A percentile compares a stretch with the other conserved stretches of the same genome.
Evolutionary conservation across 2,113 vertebrate species (phyloP).

Genomic region (human): DNA sequence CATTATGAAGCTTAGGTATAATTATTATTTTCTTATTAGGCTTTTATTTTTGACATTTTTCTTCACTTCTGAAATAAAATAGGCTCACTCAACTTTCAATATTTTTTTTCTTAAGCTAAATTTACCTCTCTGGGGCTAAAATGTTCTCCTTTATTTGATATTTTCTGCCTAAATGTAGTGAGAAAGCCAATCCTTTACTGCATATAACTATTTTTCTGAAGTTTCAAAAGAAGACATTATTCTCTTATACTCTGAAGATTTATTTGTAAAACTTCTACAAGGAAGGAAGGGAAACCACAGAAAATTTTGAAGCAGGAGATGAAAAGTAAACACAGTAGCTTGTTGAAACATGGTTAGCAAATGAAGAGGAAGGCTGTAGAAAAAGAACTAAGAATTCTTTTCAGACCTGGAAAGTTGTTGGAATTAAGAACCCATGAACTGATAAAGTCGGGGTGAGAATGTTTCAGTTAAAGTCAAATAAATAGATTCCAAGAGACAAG

Average conservation of each 20-base stretch:
- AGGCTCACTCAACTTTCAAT: neutral
- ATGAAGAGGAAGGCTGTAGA: neutral
- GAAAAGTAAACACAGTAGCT: constrained; percentile 60
- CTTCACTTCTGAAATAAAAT: constrained; percentile 52
- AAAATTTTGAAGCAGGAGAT: constrained; percentile 59
- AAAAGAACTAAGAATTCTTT: constrained; percentile 5
- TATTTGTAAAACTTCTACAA: constrained; percentile 67
- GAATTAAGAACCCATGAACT: constrained; percentile 42
- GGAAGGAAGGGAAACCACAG: constrained; percentile 68
- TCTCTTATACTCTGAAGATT: constrained; percentile 51
- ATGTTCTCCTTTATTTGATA: constrained; percentile 50
- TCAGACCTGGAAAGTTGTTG: neutral
- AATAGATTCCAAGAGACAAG: constrained; percentile 33
- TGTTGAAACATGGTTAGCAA: constrained; percentile 55
- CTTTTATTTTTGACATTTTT: constrained; percentile 49
- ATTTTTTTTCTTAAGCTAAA: constrained; percentile 54
- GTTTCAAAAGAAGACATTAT: constrained; percentile 62
- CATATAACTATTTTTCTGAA: constrained; percentile 52
- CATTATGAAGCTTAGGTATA: neutral
- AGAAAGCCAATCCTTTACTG: constrained; percentile 15
- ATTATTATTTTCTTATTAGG: constrained; percentile 33
- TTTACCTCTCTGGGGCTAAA: constrained; percentile 47
- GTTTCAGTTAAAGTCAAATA: constrained; percentile 37
- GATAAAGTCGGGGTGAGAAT: constrained; percentile 15
- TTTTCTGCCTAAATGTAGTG: constrained; percentile 39